phyloP scores from a whole-genome alignment of 2,113 vertebrate genomes.

The Sapajus apella region DNA sequence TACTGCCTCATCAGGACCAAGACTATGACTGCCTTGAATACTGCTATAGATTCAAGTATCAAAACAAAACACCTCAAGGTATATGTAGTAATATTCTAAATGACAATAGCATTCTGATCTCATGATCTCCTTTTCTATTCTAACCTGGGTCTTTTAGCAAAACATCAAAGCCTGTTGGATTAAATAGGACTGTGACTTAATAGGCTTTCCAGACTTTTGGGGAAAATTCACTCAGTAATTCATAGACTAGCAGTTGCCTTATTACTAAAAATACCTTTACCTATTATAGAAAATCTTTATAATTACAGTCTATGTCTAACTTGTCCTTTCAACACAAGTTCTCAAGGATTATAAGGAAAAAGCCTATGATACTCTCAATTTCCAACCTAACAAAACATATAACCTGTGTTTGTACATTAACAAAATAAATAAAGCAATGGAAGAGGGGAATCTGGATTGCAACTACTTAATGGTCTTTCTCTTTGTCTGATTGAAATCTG shows the following conservation, averaged over 20 bases:
- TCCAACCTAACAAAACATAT: background rate
- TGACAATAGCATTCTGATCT: background rate
- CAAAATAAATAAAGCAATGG: background rate
- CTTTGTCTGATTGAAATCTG: constrained; percentile 30
- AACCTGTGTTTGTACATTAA: background rate
- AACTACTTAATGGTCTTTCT: background rate
- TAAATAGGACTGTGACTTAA: background rate
- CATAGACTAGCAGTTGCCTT: background rate
- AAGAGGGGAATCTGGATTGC: background rate
- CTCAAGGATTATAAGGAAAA: background rate
- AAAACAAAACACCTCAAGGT: background rate
- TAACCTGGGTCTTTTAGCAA: background rate
- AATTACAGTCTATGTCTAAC: background rate
- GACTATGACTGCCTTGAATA: background rate
- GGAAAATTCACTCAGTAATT: background rate
- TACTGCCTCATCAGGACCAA: background rate
- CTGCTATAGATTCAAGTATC: background rate
- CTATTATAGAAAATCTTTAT: constrained; percentile 9
- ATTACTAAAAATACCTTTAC: background rate
- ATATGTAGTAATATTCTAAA: background rate
- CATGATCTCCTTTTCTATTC: background rate
- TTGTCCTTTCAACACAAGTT: constrained; percentile 15
- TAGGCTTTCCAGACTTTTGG: background rate
- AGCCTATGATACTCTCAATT: background rate
- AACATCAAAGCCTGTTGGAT: background rate